phyloP scores from a whole-genome alignment of 1,140 invertebrate genomes.

The Heliothis subflexa region DNA sequence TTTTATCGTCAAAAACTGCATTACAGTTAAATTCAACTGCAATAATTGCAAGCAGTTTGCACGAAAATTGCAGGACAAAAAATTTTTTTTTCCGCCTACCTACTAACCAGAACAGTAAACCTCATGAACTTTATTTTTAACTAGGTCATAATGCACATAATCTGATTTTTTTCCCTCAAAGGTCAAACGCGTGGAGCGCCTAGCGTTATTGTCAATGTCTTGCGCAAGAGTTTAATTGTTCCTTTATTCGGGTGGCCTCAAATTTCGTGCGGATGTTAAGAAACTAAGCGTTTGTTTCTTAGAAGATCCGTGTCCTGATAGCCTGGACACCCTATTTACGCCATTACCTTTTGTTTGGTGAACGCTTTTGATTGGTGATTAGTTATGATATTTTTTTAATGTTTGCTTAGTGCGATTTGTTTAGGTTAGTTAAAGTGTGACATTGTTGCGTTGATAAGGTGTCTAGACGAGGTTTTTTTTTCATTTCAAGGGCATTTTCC shows the following conservation, averaged over 20 bases:
- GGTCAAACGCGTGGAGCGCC: constrained; percentile 41
- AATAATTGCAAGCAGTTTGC: neutral
- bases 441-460: too few relatives aligned
- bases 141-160: neutral
- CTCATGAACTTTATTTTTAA: constrained; percentile 24
- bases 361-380: constrained; percentile 34
- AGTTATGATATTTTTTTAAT: too few relatives aligned
- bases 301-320: constrained; percentile 28
- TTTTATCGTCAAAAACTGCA: too few relatives aligned
- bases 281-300: constrained; percentile 42
- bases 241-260: constrained; percentile 54
- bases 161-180: constrained; percentile 28
- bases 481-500: too few relatives aligned
- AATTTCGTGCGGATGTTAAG: constrained; percentile 51
- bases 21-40: too few relatives aligned
- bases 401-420: too few relatives aligned
- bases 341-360: constrained; percentile 35
- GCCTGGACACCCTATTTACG: constrained; percentile 43
- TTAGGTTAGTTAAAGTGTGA: too few relatives aligned
- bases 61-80: neutral
- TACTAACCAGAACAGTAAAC: neutral
- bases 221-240: constrained; percentile 55
- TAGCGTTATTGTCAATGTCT: constrained; percentile 44
- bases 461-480: too few relatives aligned
- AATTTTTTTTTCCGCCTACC: neutral